A percentile compares a stretch with the other conserved stretches of the same genome.
phyloP scores from a whole-genome alignment of 2,888 invertebrate genomes.

The Hypsopygia costalis region DNA sequence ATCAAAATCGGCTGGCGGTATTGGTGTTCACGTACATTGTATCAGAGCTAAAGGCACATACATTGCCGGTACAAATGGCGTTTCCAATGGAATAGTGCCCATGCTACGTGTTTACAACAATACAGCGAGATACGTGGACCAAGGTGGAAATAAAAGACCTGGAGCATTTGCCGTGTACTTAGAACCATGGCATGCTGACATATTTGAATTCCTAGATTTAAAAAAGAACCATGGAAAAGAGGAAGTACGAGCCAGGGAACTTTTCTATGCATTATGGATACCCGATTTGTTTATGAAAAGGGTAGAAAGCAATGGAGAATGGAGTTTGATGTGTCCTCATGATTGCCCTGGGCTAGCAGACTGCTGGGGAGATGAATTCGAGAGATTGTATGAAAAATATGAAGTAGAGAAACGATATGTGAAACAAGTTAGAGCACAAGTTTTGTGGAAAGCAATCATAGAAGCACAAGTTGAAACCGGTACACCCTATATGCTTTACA shows the following conservation, averaged over 20 bases:
- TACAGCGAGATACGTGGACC: conserved; percentile 97
- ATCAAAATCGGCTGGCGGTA: conserved; percentile 98
- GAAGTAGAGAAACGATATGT: conserved; percentile 88
- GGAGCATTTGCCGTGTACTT: conserved; percentile 99
- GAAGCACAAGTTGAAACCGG: conserved; percentile 98
- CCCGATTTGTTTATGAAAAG: conserved; percentile 99
- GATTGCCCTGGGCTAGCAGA: conserved; percentile 94
- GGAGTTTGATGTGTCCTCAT: conserved; percentile 99
- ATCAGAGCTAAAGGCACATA: conserved; percentile 95
- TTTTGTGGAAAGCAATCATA: conserved; percentile 96
- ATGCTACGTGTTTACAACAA: conserved; percentile 98
- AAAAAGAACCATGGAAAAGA: conserved; percentile 98
- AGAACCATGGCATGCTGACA: conserved; percentile 99
- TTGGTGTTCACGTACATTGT: conserved; percentile 97
- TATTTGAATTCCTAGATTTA: conserved; percentile 96
- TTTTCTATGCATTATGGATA: conserved; percentile 99
- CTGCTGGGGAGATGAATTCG: conserved; percentile 97
- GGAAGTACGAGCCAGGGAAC: conserved; percentile 94
- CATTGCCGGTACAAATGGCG: conserved; percentile 96
- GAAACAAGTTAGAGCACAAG: conserved; percentile 88
- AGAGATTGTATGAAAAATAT: conserved; percentile 91
- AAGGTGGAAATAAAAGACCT: conserved; percentile 98
- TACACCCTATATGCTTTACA: conserved; percentile 98
- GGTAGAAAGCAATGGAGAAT: conserved; percentile 89
- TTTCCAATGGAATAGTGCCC: conserved; percentile 97